phyloP scores from a whole-genome alignment of 2,888 invertebrate species.

The Hirtodrosophila alboralis region DNA sequence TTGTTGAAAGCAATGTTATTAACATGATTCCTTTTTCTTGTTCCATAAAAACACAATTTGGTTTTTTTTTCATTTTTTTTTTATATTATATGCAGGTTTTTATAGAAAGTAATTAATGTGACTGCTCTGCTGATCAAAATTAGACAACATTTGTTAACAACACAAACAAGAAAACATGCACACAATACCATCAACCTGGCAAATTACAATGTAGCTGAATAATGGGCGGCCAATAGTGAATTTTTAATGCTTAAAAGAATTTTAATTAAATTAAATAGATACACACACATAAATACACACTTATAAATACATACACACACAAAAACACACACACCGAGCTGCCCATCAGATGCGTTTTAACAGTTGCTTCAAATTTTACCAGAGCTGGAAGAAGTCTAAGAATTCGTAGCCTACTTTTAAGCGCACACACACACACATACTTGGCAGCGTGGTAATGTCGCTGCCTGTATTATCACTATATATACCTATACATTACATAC shows the following conservation, averaged over 20 bases:
- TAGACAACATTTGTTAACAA: slow-evolving; percentile 21
- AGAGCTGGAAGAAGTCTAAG: slow-evolving; percentile 25
- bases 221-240: slow-evolving; percentile 9
- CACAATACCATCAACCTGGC: slow-evolving; percentile 15
- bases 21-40: slow-evolving; percentile 49
- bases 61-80: slow-evolving; percentile 28
- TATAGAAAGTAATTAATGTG: slow-evolving; percentile 36
- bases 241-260: slow-evolving; percentile 35
- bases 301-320: slow-evolving; percentile 13
- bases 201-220: background rate
- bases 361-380: slow-evolving; percentile 34
- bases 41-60: slow-evolving; percentile 14
- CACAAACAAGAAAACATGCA: slow-evolving; percentile 27
- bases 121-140: slow-evolving; percentile 39
- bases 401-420: slow-evolving; percentile 27
- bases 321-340: slow-evolving; percentile 7
- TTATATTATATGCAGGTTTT: slow-evolving; percentile 40
- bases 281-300: slow-evolving; percentile 9
- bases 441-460: slow-evolving; percentile 34
- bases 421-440: slow-evolving; percentile 16
- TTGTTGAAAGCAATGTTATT: slow-evolving; percentile 55
- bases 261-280: slow-evolving; percentile 37
- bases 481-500: slow-evolving; percentile 7
- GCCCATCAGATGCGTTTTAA: slow-evolving; percentile 29
- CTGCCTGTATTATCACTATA: slow-evolving; percentile 10